These are phyloP conservation scores for Tyria jacobaeae DNA, from an alignment of 2,888 invertebrate genomes.

Conservation along the genomic window DNA sequence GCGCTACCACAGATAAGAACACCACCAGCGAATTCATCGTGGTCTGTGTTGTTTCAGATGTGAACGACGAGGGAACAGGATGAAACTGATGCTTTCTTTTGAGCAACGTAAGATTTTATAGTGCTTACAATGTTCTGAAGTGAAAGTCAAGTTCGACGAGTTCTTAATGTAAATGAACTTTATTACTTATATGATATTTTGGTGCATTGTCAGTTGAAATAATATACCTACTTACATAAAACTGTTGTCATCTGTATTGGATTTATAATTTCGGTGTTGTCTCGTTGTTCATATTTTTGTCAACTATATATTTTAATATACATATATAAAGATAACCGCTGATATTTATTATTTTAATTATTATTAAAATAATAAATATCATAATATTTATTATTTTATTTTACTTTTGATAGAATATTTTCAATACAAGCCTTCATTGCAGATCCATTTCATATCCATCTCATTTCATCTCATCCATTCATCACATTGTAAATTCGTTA, in stretches of 20 bases:
- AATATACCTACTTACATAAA: background rate
- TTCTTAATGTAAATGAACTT: conserved; percentile 52
- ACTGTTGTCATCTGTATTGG: background rate
- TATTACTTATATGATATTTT: conserved; percentile 33
- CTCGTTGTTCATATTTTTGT: background rate
- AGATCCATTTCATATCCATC: no score
- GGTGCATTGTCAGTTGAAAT: conserved; percentile 2
- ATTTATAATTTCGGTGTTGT: background rate
- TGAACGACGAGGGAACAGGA: conserved; percentile 63
- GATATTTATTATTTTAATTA: no score
- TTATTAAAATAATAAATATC: no score
- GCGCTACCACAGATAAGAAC: conserved; percentile 87
- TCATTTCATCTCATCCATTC: no score
- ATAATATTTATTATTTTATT: no score
- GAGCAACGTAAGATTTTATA: conserved; percentile 73
- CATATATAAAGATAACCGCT: background rate
- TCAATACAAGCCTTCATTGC: no score
- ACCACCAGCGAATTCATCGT: conserved; percentile 88
- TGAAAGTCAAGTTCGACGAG: conserved; percentile 82
- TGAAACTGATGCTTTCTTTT: conserved; percentile 81
- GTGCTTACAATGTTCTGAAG: conserved; percentile 58
- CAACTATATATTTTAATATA: background rate
- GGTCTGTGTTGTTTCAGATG: conserved; percentile 86
- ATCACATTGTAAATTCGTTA: no score
- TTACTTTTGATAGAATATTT: no score